phyloP scores from a whole-genome alignment of 2,113 vertebrate species.

The Chlamydotis undulata region DNA sequence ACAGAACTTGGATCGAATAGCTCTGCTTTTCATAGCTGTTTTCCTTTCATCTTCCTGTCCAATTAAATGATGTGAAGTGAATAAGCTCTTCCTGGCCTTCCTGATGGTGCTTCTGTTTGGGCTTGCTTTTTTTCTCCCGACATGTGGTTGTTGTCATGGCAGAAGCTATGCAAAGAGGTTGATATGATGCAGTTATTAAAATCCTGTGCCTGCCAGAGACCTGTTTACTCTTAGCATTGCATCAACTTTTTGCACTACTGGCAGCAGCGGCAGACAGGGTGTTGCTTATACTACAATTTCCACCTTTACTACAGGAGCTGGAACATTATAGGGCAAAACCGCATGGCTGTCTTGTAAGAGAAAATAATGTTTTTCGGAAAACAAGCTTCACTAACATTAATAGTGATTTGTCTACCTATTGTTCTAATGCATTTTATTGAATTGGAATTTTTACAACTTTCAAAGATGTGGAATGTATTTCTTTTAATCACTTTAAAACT shows the following conservation, averaged over 20 bases:
- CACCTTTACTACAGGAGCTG: background rate
- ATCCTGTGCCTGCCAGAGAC: background rate
- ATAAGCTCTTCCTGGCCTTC: background rate
- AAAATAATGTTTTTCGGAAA: background rate
- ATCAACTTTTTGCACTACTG: background rate
- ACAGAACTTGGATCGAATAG: background rate
- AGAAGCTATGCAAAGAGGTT: background rate
- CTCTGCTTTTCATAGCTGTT: slow-evolving; percentile 1
- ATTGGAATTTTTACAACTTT: background rate
- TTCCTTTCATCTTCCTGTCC: background rate
- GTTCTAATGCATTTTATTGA: background rate
- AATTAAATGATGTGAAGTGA: background rate
- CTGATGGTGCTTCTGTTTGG: background rate
- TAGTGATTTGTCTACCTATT: background rate
- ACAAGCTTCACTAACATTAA: background rate
- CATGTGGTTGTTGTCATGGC: background rate
- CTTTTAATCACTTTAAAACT: background rate
- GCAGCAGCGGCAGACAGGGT: background rate
- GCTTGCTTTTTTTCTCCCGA: background rate
- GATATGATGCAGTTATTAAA: background rate
- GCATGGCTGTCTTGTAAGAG: background rate
- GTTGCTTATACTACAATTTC: background rate
- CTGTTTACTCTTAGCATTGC: background rate
- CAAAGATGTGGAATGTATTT: background rate
- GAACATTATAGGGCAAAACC: background rate